Conservation (phyloP, 2,113 vertebrate genomes). For the Suricata suricatta region DNA sequence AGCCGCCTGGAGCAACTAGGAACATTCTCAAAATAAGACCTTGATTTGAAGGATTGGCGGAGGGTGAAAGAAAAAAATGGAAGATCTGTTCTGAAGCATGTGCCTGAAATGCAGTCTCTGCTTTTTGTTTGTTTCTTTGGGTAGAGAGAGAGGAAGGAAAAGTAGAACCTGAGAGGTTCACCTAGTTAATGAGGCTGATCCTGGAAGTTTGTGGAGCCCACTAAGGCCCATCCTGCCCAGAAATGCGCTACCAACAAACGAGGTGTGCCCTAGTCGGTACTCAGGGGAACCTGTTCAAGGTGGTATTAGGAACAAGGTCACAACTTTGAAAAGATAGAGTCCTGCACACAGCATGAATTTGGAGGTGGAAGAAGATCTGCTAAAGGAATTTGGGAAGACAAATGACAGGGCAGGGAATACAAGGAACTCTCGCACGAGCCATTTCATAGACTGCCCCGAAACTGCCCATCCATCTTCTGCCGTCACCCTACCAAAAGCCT, state of each 20-base stretch:
- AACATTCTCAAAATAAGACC: neutral
- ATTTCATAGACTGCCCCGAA: neutral
- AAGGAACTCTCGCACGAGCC: neutral
- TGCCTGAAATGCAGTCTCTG: neutral
- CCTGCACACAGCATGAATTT: neutral
- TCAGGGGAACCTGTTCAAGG: neutral
- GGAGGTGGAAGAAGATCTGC: neutral
- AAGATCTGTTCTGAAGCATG: neutral
- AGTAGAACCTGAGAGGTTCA: neutral
- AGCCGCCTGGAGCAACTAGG: neutral
- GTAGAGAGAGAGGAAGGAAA: neutral
- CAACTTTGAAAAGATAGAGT: neutral
- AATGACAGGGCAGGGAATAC: neutral
- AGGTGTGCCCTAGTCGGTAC: fast-evolving
- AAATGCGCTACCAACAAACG: neutral
- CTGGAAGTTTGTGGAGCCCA: neutral
- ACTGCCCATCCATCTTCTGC: neutral
- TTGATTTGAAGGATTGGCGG: neutral
- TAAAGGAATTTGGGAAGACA: neutral
- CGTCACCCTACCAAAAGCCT: neutral
- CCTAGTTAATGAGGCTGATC: neutral
- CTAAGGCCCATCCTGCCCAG: neutral
- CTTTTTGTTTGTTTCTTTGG: neutral
- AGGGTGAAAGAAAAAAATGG: neutral
- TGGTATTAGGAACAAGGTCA: neutral